Base-by-base conservation (phyloP, 1,140 invertebrate species). In the Zaprionus taronus region DNA sequence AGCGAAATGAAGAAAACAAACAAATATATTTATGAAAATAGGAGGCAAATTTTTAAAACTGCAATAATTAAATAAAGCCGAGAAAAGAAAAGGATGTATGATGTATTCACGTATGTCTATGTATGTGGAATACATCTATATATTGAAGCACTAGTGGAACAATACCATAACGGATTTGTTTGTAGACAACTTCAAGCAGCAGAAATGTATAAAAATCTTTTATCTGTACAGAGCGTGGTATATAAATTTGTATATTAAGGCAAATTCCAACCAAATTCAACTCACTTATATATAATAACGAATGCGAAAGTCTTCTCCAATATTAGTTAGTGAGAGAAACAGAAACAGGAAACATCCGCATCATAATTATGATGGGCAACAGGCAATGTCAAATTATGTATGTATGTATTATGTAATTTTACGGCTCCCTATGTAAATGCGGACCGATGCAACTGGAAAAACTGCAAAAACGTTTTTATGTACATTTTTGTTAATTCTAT, bases 371-470 rank as follows among this genome's bases (percentile, higher is more conserved):
- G 9, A 61, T 44, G 61, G 41, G 74, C 66, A 77, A 75, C 77
- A 68, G 84, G 74, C 82, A 84, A 89, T 64, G 84, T 87, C 84
- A 87, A 87, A 87, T 89, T 87, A 87, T 90, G 70, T 84, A 84
- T 75, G 56, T 65, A 65, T 36, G 47, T 70, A 63, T 75, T 75
- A 76, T 79, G 77, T 79, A 77, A 72, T 79, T 77, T 77, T 64
- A 79, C 57, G 77, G 56, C 67, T 77, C 63, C 56, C 57, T 56
- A 64, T 62, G 53, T 67, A 49, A 73, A 53, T 57, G 41, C 44
- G 58, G 57, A 61, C 69, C 63, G 47, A 77, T 44, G 41, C 62
- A 60, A 36, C 55, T 57, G 41, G 58, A 62, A 28, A 63, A 22
- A 49, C 9, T 34, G 49, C 20, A 51, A 67, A 66, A 82, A 82